A percentile compares a stretch with the other conserved stretches of the same genome.
Evolutionary conservation across 2,888 invertebrate species (phyloP).

Genomic region (Saturnia japonica): DNA sequence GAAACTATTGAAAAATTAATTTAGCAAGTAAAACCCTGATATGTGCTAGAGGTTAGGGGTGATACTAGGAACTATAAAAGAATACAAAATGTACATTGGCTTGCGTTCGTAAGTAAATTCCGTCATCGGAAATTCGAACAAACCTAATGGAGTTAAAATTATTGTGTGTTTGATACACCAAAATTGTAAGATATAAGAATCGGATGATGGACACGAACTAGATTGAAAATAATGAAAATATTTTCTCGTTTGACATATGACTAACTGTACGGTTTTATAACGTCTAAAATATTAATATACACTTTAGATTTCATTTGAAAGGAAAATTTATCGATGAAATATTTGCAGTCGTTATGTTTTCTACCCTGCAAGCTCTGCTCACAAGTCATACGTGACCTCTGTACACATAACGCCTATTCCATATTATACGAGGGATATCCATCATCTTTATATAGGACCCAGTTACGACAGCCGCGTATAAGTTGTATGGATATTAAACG

Average conservation of each 20-base stretch:
- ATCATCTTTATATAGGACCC: slow-evolving; percentile 75
- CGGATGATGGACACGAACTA: background rate
- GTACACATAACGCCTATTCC: slow-evolving; percentile 52
- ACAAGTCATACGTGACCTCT: slow-evolving; percentile 41
- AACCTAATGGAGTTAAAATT: background rate
- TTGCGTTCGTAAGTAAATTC: background rate
- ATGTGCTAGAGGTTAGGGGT: too few species aligned
- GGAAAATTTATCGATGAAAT: slow-evolving; percentile 26
- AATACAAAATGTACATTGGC: background rate
- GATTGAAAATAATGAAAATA: background rate
- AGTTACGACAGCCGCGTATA: slow-evolving; percentile 70
- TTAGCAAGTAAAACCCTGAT: too few species aligned
- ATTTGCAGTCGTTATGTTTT: slow-evolving; percentile 30
- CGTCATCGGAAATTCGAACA: background rate
- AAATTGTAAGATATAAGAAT: background rate
- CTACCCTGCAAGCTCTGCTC: slow-evolving; percentile 33
- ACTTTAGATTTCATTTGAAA: background rate
- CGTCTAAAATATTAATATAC: background rate
- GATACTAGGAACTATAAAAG: background rate
- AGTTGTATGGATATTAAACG: slow-evolving; percentile 74
- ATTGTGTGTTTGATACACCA: background rate
- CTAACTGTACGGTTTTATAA: background rate
- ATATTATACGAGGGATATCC: slow-evolving; percentile 69
- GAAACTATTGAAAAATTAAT: too few species aligned
- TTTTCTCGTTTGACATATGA: too few species aligned